Percentiles rank a stretch among this genome's conserved stretches.
Conservation (phyloP, 2,888 invertebrate genomes). For the Aspidiotus destructor region DNA sequence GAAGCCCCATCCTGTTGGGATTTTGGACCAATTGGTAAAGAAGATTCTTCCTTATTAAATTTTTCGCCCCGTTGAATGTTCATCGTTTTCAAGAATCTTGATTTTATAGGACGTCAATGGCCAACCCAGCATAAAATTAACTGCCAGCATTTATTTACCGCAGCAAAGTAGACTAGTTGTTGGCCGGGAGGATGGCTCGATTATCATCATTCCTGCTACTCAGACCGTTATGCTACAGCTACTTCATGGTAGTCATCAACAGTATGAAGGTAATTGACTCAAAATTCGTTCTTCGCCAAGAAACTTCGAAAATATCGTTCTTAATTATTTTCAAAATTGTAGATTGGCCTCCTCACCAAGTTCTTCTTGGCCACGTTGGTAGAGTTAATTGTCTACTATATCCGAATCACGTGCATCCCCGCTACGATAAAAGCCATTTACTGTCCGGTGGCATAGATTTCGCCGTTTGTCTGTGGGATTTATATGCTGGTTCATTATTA, state of each 20-base stretch:
- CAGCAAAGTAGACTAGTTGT: conserved; percentile 88
- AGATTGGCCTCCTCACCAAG: conserved; percentile 86
- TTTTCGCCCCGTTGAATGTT: not conserved
- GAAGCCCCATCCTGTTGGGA: conserved; percentile 80
- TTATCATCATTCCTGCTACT: conserved; percentile 90
- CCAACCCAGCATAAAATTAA: conserved; percentile 56
- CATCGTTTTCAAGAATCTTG: not conserved
- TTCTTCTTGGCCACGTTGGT: conserved; percentile 81
- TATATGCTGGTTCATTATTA: conserved; percentile 76
- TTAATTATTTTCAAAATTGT: conserved; percentile 36
- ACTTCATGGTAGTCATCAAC: conserved; percentile 76
- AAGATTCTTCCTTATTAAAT: not conserved
- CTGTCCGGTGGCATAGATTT: conserved; percentile 97
- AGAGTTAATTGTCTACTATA: conserved; percentile 90
- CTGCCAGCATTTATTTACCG: conserved; percentile 88
- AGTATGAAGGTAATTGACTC: conserved; percentile 54
- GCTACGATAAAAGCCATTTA: conserved; percentile 80
- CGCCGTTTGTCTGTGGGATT: conserved; percentile 92
- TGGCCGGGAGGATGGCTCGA: conserved; percentile 89
- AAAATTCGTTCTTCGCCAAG: not conserved
- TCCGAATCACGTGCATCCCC: conserved; percentile 79
- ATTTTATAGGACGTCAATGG: conserved; percentile 42
- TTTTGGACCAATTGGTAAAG: conserved; percentile 76
- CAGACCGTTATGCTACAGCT: conserved; percentile 90
- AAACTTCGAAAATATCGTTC: too few species aligned